Evolutionary conservation across 2,113 vertebrate species (phyloP).

Genomic region (Cnemophilus loriae): DNA sequence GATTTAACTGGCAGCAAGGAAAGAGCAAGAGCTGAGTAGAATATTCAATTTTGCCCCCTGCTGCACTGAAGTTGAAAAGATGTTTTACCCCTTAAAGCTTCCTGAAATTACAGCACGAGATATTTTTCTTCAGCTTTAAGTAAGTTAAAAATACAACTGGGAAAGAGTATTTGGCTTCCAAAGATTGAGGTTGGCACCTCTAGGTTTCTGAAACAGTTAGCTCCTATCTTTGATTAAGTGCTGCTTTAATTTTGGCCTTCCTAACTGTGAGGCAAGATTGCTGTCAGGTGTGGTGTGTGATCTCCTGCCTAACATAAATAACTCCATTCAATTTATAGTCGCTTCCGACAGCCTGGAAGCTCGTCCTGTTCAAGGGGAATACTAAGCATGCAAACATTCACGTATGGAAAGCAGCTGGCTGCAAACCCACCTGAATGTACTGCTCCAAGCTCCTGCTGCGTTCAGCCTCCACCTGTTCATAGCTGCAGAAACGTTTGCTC

Average conservation of each 20-base stretch:
- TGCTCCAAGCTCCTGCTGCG: conserved; percentile 69
- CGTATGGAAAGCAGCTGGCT: background rate
- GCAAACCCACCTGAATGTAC: conserved; percentile 76
- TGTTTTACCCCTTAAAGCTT: background rate
- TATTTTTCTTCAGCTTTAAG: background rate
- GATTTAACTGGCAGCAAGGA: background rate
- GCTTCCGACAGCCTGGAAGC: background rate
- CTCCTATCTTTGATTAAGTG: background rate
- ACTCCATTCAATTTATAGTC: background rate
- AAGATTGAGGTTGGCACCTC: background rate
- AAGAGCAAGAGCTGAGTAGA: background rate
- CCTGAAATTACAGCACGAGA: background rate
- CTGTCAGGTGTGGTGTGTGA: background rate
- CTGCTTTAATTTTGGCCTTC: background rate
- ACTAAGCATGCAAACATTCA: background rate
- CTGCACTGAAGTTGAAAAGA: background rate
- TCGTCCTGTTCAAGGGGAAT: background rate
- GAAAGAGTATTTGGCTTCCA: background rate
- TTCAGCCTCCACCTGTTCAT: conserved; percentile 49
- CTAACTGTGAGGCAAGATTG: background rate
- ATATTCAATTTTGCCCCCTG: background rate
- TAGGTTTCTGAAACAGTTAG: background rate
- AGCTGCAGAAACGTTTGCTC: conserved; percentile 46
- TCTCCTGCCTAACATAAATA: background rate
- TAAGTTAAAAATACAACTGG: background rate